Evolutionary conservation across 2,797 vertebrate genomes (phyloP), one percentile per base, ranked within the genome.

Genomic region (Trachurus trachurus): DNA sequence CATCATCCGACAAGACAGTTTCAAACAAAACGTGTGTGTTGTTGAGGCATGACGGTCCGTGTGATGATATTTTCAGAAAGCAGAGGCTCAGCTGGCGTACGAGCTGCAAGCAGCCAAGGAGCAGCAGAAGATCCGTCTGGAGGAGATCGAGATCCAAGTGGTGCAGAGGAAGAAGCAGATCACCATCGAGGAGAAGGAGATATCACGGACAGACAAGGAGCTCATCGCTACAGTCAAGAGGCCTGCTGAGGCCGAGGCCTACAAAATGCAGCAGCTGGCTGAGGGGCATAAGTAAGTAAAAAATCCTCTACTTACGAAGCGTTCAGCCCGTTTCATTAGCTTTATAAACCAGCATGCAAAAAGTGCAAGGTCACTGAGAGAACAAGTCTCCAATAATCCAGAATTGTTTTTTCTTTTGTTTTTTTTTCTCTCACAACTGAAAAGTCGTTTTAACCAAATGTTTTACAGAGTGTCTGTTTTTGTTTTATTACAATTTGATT

Each of bases 31-130:
- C 59, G 42, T 26, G 2, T 11, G 16, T 7, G 50, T 3, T 50
- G 7, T 22, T n/a, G 49, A 62, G n/a, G 45, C 17, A 34, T 56
- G 13, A 45, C 40, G 0, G 3, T 71, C n/a, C 45, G 1, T 29
- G 5, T 66, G 42, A 59, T 29, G 19, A 40, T 39, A 34, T 74
- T 15, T 66, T 44, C 90, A 99, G 98, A 99, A 97, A 71, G 98
- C 97, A 0, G 96, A 99, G 86, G 95, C 97, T 58, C 97, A 99
- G 92, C 94, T 99, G 89, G 97, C 98, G 13, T 99, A 98, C 0
- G 97, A 98, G 93, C 95, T 99, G 58, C 95, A 98, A 95, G 97
- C 96, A 5, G 97, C 97, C 57, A 97, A 97, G 83, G 97, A 97
- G 31, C 96, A 97, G 91, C 97, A 98, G 84, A 97, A 96, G 93